Evolutionary conservation across 2,113 vertebrate genomes (phyloP), one percentile per base, ranked within the genome.

Genomic region (Dasyprocta punctata): DNA sequence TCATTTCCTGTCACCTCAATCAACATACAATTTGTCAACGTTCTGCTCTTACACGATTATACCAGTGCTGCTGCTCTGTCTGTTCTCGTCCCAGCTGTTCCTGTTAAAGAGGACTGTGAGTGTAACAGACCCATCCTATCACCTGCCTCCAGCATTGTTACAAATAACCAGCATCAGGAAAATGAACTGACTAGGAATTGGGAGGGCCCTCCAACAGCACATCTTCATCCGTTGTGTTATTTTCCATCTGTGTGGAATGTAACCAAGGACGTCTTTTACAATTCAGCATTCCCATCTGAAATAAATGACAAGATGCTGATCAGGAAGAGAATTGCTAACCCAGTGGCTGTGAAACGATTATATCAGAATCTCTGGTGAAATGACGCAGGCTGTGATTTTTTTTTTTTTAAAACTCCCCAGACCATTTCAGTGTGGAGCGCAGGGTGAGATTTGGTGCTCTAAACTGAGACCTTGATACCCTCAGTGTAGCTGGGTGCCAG

Each of bases 121-220:
- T 80, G 71, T 44, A 87, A 54, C 61, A 85, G 60, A 63, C 49
- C 71, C 19, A 44, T 65, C 90, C 92, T 38, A 33, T 69, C 67
- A 85, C 80, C 83, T 82, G 44, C 88, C 92, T 94, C 89, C 16
- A 82, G n/a, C 89, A 92, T 89, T 85, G 94, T 97, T 97, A 61
- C 80, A 63, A 67, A 92, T 91, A 77, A 95, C 93, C 96, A 93
- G 22, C 60, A 75, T 86, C 47, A 92, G 58, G 88, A 96, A 97
- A 92, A 61, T 61, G 63, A 96, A 95, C 33, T 96, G 54, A 87
- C 20, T 54, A 12, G 92, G 65, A 96, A 90, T 33, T 81, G 26
- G 22, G 41, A 81, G 52, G 60, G 28, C 12, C 86, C 10, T 82
- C 16, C 30, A 82, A 44, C 22, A 89, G 13, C 44, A n/a, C 22